Conservation (phyloP, 2,113 vertebrate species). For the Hiodon alosoides region DNA sequence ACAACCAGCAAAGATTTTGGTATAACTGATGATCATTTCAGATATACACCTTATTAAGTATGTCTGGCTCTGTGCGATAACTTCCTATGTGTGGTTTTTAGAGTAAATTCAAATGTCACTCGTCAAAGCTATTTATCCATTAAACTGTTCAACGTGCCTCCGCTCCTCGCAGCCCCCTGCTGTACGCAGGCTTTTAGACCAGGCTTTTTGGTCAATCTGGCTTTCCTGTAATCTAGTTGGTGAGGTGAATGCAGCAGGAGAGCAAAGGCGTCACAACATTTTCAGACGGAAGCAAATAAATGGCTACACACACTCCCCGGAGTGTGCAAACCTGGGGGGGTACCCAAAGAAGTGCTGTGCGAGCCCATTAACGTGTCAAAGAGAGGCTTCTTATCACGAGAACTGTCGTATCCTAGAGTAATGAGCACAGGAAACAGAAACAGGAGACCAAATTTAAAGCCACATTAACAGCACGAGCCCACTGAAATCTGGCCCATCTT, state of each 20-base stretch:
- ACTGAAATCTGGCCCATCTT: not conserved
- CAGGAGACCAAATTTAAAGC: slow-evolving; percentile 2
- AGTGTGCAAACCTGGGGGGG: slow-evolving; percentile 7
- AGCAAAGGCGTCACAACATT: slow-evolving; percentile 15
- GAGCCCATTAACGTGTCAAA: not conserved
- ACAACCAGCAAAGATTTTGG: too few relatives aligned
- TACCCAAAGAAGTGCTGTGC: not conserved
- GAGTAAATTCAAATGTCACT: not conserved
- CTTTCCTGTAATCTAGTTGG: slow-evolving; percentile 13
- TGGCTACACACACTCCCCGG: slow-evolving; percentile 12
- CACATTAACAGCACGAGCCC: not conserved
- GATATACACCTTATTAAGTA: slow-evolving; percentile 3
- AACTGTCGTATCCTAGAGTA: not conserved
- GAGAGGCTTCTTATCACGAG: not conserved
- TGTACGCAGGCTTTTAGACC: slow-evolving; percentile 6
- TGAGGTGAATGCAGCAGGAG: not conserved
- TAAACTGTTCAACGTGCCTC: not conserved
- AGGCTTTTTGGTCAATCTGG: not conserved
- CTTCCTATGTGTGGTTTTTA: not conserved
- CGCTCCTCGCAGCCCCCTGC: not conserved
- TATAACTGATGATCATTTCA: too few relatives aligned
- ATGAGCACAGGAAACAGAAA: not conserved
- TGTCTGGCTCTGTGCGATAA: not conserved
- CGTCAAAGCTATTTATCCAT: slow-evolving; percentile 11
- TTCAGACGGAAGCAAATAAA: slow-evolving; percentile 8